phyloP scores from a whole-genome alignment of 2,888 invertebrate species.

The Cosmorhoe ocellata region DNA sequence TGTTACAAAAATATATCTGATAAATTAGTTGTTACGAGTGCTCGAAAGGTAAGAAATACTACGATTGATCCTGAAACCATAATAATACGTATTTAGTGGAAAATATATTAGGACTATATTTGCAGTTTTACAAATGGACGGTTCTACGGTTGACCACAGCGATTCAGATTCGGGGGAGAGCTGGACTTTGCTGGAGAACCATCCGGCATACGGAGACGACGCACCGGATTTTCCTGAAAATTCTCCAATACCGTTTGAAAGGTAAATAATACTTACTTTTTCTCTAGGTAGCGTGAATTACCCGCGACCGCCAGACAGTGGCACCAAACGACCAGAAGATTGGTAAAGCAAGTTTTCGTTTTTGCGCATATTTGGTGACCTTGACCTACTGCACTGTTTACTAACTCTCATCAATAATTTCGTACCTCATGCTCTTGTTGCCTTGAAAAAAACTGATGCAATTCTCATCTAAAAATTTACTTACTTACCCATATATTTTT shows the following conservation, averaged over 20 bases:
- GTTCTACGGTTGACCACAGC: slow-evolving; percentile 62
- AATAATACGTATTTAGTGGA: no score
- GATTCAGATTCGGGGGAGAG: slow-evolving; percentile 80
- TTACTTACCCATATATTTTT: no score
- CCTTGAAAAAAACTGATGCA: background rate
- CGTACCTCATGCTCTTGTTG: background rate
- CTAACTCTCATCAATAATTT: slow-evolving; percentile 10
- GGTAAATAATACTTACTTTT: no score
- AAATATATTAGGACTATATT: background rate
- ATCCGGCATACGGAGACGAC: slow-evolving; percentile 52
- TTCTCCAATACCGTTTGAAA: slow-evolving; percentile 38
- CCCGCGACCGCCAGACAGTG: no score
- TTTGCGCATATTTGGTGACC: slow-evolving; percentile 21
- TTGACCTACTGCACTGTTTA: slow-evolving; percentile 22
- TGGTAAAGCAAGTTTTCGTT: background rate
- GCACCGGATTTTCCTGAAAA: slow-evolving; percentile 50
- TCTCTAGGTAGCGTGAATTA: no score
- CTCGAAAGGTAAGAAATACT: slow-evolving; percentile 8
- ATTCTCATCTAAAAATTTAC: no score
- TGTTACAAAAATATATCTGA: slow-evolving; percentile 3
- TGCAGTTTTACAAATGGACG: slow-evolving; percentile 60
- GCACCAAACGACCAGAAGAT: no score
- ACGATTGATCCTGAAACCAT: background rate
- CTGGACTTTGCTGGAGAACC: slow-evolving; percentile 72
- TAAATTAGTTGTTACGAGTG: slow-evolving; percentile 20